Percentiles rank a stretch among this genome's conserved stretches.
These are phyloP conservation scores for Heliconius himera DNA, from an alignment of 1,140 invertebrate species.

Conservation along the genomic window DNA sequence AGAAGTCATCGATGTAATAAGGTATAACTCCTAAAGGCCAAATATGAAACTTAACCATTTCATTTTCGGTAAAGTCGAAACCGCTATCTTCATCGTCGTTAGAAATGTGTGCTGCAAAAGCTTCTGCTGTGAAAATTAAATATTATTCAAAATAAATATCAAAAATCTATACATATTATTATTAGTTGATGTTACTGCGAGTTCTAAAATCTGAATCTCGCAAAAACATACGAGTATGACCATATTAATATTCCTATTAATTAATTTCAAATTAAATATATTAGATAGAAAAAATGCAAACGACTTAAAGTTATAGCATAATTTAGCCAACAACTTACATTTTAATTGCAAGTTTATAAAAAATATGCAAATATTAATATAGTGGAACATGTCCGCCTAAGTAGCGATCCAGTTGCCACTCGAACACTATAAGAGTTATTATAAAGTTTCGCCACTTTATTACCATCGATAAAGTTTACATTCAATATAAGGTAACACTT, in stretches of 20 bases:
- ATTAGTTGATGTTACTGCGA: neutral
- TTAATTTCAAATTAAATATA: neutral
- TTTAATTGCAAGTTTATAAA: conserved; percentile 9
- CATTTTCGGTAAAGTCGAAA: conserved; percentile 51
- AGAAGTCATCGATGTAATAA: conserved; percentile 63
- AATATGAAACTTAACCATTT: conserved; percentile 57
- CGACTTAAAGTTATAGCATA: neutral
- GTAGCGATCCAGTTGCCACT: neutral
- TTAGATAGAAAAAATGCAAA: neutral
- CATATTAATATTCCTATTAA: too few relatives aligned
- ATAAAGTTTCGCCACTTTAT: conserved; percentile 13
- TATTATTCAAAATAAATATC: neutral
- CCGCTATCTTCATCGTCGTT: conserved; percentile 37
- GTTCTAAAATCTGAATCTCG: neutral
- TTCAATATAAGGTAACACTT: conserved; percentile 13
- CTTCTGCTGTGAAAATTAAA: neutral
- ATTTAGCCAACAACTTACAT: neutral
- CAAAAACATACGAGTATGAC: too few relatives aligned
- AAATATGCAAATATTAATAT: neutral
- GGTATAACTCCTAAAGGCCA: conserved; percentile 60
- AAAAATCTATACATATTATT: neutral
- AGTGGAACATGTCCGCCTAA: neutral
- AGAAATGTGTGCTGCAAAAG: neutral
- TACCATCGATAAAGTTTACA: conserved; percentile 15
- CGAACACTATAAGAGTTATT: conserved; percentile 11